These are phyloP conservation scores for Sialia sialis DNA, from an alignment of 2,113 vertebrate species.

Conservation along the genomic window DNA sequence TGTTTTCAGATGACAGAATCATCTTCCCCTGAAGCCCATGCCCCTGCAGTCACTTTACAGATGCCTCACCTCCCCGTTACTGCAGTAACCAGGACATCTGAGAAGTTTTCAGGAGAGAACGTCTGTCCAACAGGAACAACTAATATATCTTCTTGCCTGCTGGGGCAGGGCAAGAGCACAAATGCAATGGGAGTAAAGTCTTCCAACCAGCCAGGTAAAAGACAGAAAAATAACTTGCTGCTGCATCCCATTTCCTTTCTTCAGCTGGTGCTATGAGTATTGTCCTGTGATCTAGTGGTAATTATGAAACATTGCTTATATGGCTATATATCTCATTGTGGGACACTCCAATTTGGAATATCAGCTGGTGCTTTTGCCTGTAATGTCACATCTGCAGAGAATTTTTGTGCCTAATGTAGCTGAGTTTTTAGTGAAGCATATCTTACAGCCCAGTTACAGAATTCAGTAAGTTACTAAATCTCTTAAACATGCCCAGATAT, in stretches of 20 bases:
- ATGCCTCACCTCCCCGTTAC: conserved; percentile 84
- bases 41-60: conserved; percentile 73
- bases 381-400: neutral
- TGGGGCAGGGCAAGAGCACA: conserved; percentile 46
- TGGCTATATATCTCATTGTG: neutral
- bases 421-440: neutral
- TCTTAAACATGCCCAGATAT: neutral
- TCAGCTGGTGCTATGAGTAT: neutral
- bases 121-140: conserved; percentile 54
- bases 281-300: neutral
- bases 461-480: neutral
- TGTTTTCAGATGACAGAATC: neutral
- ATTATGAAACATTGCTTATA: neutral
- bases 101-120: conserved; percentile 67
- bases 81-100: conserved; percentile 77
- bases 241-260: neutral
- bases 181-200: conserved; percentile 65
- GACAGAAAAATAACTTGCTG: neutral
- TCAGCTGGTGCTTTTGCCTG: neutral
- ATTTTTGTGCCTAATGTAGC: neutral
- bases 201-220: conserved; percentile 75
- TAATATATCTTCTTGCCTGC: conserved; percentile 55
- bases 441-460: neutral
- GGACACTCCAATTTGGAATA: neutral
- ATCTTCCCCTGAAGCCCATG: conserved; percentile 71